These are phyloP conservation scores for Nasonia vitripennis DNA, from an alignment of 1,140 invertebrate species.

Conservation along the genomic window DNA sequence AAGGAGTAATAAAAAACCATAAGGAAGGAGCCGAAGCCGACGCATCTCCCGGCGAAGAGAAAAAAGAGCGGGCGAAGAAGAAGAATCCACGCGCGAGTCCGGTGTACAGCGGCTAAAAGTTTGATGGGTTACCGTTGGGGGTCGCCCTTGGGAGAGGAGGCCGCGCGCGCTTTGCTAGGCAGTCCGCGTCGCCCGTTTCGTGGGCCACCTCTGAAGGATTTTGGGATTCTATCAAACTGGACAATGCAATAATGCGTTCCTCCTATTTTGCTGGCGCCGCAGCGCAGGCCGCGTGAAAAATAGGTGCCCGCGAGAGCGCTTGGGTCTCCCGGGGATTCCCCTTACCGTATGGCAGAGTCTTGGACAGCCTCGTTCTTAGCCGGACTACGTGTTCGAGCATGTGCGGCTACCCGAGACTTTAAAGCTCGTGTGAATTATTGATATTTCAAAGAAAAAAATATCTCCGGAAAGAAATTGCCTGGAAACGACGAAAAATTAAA, in stretches of 20 bases:
- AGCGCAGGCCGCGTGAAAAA: constrained; percentile 63
- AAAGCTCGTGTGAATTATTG: not conserved
- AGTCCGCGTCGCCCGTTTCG: constrained; percentile 59
- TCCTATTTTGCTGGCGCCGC: constrained; percentile 54
- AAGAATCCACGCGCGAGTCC: constrained; percentile 62
- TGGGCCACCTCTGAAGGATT: constrained; percentile 71
- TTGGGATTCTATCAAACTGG: constrained; percentile 75
- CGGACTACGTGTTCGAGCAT: not conserved
- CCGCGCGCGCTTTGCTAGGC: constrained; percentile 68
- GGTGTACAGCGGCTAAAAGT: constrained; percentile 69
- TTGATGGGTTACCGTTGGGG: constrained; percentile 71
- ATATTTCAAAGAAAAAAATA: not conserved
- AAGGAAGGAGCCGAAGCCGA: constrained; percentile 54
- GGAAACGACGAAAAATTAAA: not conserved
- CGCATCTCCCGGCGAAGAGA: constrained; percentile 11
- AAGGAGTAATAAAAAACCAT: constrained; percentile 51
- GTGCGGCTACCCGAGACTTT: not conserved
- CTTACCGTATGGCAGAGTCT: not conserved
- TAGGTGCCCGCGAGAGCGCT: constrained; percentile 53
- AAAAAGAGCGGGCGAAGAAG: constrained; percentile 40
- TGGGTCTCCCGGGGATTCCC: constrained; percentile 35
- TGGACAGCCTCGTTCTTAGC: not conserved
- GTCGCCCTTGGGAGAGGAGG: constrained; percentile 63
- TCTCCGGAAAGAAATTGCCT: not conserved
- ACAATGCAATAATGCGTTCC: constrained; percentile 74